phyloP scores from a whole-genome alignment of 2,113 vertebrate genomes.

The Clarias gariepinus region DNA sequence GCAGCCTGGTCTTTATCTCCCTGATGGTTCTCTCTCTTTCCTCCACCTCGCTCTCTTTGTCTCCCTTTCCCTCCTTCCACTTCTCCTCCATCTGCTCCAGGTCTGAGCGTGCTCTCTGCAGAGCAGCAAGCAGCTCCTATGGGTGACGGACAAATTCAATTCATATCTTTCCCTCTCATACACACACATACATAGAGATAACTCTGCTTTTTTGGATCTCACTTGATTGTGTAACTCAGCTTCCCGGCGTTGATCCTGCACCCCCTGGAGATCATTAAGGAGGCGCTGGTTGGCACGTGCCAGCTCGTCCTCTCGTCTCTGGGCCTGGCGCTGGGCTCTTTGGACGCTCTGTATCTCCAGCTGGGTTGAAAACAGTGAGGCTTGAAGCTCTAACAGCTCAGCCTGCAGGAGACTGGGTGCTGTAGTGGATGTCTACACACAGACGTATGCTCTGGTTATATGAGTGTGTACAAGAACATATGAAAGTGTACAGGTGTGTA shows the following conservation, averaged over 20 bases:
- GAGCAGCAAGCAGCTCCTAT: slow-evolving; percentile 81
- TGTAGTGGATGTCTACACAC: slow-evolving; percentile 56
- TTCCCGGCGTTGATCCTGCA: slow-evolving; percentile 79
- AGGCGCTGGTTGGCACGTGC: slow-evolving; percentile 70
- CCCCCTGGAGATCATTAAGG: slow-evolving; percentile 71
- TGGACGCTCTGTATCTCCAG: slow-evolving; percentile 82
- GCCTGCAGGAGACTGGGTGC: slow-evolving; percentile 66
- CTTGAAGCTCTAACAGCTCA: slow-evolving; percentile 80
- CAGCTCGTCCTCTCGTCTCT: slow-evolving; percentile 75
- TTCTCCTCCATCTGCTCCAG: slow-evolving; percentile 77
- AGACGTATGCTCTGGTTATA: not conserved
- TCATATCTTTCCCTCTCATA: not conserved
- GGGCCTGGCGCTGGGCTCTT: slow-evolving; percentile 72
- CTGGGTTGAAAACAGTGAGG: slow-evolving; percentile 81
- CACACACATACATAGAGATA: not conserved
- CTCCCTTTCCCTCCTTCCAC: slow-evolving; percentile 69
- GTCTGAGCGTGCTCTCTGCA: slow-evolving; percentile 76
- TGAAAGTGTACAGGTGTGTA: not conserved
- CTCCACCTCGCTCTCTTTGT: slow-evolving; percentile 69
- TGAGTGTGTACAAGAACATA: not conserved
- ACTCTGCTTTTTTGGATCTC: not conserved
- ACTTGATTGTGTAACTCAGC: slow-evolving; percentile 86
- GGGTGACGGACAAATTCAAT: not conserved
- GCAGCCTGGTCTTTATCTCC: slow-evolving; percentile 74
- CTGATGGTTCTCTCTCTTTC: slow-evolving; percentile 74